Conservation (phyloP, 2,888 invertebrate genomes). For the Loripinus fragilis region DNA sequence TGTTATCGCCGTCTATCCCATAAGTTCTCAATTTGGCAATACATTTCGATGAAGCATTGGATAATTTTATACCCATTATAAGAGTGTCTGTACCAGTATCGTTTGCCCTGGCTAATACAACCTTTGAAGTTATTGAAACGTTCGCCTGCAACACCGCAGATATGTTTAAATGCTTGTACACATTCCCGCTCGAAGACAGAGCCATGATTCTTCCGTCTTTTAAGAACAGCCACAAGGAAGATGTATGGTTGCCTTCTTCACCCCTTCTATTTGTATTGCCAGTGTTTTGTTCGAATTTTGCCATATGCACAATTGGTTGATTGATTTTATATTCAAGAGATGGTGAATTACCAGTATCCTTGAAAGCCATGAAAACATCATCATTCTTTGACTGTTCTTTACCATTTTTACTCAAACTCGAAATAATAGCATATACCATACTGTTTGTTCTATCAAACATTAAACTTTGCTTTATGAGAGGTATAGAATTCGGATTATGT, state of each 20-base stretch:
- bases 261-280: background rate
- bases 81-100: background rate
- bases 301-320: background rate
- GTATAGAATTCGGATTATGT: background rate
- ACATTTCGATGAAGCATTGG: background rate
- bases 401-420: slow-evolving; percentile 17
- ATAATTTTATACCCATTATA: background rate
- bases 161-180: background rate
- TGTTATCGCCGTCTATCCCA: background rate
- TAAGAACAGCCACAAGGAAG: background rate
- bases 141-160: background rate
- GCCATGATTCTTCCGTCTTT: background rate
- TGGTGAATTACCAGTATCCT: background rate
- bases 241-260: background rate
- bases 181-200: background rate
- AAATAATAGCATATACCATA: slow-evolving; percentile 32
- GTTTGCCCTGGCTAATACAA: background rate
- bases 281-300: slow-evolving; percentile 14
- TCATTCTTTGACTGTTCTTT: slow-evolving; percentile 7
- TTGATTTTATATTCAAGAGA: background rate
- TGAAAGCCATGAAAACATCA: background rate
- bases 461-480: slow-evolving; percentile 17
- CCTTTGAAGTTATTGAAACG: slow-evolving; percentile 10
- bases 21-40: background rate
- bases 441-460: slow-evolving; percentile 30